Base-by-base conservation (phyloP, 2,113 vertebrate species). In the Psilopsiagon aurifrons region DNA sequence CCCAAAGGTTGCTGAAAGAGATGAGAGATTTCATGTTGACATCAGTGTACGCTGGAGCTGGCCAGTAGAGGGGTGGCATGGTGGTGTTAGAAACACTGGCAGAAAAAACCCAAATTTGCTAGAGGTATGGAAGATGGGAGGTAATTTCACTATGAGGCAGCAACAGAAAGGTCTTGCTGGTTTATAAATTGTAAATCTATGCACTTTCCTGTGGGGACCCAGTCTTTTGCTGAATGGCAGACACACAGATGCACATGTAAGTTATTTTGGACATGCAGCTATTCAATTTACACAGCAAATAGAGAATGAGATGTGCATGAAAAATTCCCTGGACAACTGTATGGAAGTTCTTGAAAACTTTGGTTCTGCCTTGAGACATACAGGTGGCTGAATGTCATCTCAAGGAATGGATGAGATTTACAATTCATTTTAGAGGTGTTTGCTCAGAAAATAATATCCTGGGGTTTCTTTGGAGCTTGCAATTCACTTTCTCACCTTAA, bases 241-340 rank as follows among this genome's bases (percentile, higher is more conserved):
- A 33, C 54, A 55, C 54, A 31, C 47, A 95, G 70, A 67, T 31
- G 66, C 37, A 60, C n/a, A 83, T 54, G 20, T 59, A 93, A 94
- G 90, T 80, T 87, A 87, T 95, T 97, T 78, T 60, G 49, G 54
- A 62, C 2, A 5, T 54, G n/a, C 23, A 87, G 46, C 54, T 90
- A n/a, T 74, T 44, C 60, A 90, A 93, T 90, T 95, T 94, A 63
- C 87, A 90, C 86, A 92, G 85, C 63, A 86, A 96, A 90, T 23
- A 78, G 64, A 86, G 68, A 33, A 64, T 47, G 43, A 76, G 47
- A 90, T 66, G 46, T 71, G 64, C 17, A 35, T 74, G 51, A 93
- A 93, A 80, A 88, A 55, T 68, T 96, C 83, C 68, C 46, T 93
- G 80, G 68, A 51, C 37, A 88, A 54, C 31, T 35, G 9, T 41